Evolutionary conservation across 30 jellyfish, hydroid and myxozoan genomes (phyloP).

Genomic region (Hydractinia echinata): DNA sequence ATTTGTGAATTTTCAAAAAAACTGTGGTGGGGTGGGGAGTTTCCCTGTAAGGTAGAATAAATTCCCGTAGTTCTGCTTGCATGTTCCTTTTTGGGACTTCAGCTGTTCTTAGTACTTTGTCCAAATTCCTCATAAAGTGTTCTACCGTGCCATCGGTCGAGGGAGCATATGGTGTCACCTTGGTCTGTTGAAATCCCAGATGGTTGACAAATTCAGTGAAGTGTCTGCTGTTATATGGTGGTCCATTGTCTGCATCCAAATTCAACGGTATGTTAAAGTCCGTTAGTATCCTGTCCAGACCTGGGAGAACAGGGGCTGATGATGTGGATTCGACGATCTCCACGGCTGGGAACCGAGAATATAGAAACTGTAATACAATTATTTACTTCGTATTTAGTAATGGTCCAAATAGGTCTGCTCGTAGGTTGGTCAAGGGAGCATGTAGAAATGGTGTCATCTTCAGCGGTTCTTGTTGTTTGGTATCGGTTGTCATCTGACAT

Average conservation of each 20-base stretch:
- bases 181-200: not conserved
- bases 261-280: no score
- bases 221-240: no score
- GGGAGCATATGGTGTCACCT: no score
- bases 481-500: not conserved
- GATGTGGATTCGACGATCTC: no score
- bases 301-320: no score
- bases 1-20: no score
- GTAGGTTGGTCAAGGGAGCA: not conserved
- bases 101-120: not conserved
- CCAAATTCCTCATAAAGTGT: constrained; percentile 15
- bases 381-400: not conserved
- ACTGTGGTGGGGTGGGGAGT: no score
- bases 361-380: not conserved
- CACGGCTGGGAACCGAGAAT: constrained; percentile 1
- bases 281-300: no score
- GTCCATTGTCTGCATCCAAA: no score
- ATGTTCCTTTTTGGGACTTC: not conserved
- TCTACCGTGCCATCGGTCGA: constrained; percentile 14
- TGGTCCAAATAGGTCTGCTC: not conserved
- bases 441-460: not conserved
- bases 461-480: not conserved
- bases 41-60: no score
- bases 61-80: no score
- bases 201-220: constrained; percentile 4